Conservation (phyloP, 2,888 invertebrate genomes). For the Coleophora flavipennella region DNA sequence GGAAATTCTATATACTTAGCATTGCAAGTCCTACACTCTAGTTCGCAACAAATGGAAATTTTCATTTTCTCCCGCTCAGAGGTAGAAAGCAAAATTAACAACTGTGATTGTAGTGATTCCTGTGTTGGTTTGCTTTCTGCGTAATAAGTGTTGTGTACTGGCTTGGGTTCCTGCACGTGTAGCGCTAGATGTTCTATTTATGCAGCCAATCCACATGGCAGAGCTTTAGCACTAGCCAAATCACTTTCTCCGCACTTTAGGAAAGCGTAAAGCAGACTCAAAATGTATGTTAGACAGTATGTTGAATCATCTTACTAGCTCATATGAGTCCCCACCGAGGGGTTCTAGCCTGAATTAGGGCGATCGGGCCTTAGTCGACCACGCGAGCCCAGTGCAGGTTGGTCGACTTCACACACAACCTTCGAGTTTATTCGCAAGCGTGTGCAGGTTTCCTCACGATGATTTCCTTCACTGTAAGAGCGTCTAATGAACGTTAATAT, state of each 20-base stretch:
- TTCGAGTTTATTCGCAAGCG: too few species aligned
- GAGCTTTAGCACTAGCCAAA: constrained; percentile 13
- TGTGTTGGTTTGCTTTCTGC: constrained; percentile 11
- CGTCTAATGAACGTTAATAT: too few species aligned
- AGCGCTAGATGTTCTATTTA: constrained; percentile 28
- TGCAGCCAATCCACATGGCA: constrained; percentile 18
- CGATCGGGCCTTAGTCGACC: too few species aligned
- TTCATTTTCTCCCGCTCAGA: constrained; percentile 7
- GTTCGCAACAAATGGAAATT: background rate
- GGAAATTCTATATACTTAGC: too few species aligned
- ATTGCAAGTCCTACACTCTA: too few species aligned
- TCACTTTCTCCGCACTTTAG: constrained; percentile 11
- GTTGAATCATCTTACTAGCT: too few species aligned
- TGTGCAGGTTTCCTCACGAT: too few species aligned
- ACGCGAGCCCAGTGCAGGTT: too few species aligned
- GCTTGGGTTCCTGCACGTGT: constrained; percentile 24
- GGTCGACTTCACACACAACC: too few species aligned
- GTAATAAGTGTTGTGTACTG: constrained; percentile 8
- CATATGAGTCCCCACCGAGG: too few species aligned
- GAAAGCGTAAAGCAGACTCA: background rate
- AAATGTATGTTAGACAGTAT: background rate
- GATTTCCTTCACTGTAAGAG: too few species aligned
- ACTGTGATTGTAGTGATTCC: constrained; percentile 19
- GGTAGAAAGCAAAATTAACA: constrained; percentile 16
- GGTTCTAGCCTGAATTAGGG: too few species aligned